phyloP scores from a whole-genome alignment of 2,888 invertebrate genomes.

The Craniophora ligustri region DNA sequence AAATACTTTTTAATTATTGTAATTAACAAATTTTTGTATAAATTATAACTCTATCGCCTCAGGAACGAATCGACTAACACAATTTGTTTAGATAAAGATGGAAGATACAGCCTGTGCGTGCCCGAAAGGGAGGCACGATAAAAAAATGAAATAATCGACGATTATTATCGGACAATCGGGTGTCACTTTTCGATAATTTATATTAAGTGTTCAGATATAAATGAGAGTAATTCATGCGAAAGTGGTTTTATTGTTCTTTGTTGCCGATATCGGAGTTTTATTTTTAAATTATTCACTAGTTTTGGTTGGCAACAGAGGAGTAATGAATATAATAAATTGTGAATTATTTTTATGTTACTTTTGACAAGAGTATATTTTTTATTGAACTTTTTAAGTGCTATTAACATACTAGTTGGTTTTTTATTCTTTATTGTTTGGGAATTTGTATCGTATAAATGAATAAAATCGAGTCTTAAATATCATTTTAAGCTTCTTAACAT shows the following conservation, averaged over 20 bases:
- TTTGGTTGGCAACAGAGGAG: neutral
- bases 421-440: too few relatives aligned
- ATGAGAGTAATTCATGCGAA: conserved; percentile 53
- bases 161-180: conserved; percentile 75
- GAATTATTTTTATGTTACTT: too few relatives aligned
- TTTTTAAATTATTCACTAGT: conserved; percentile 1
- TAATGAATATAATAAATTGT: neutral
- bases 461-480: too few relatives aligned
- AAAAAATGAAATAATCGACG: conserved; percentile 71
- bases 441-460: too few relatives aligned
- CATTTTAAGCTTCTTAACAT: too few relatives aligned
- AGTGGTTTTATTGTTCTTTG: conserved; percentile 37
- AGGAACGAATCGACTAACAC: conserved; percentile 71
- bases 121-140: conserved; percentile 57
- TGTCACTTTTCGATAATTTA: conserved; percentile 73
- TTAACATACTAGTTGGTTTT: too few relatives aligned
- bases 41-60: conserved; percentile 82
- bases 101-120: conserved; percentile 27
- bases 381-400: too few relatives aligned
- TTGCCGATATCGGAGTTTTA: conserved; percentile 15
- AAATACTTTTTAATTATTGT: conserved; percentile 79
- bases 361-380: too few relatives aligned
- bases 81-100: conserved; percentile 62
- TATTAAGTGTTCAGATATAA: conserved; percentile 54
- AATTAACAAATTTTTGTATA: conserved; percentile 83